Evolutionary conservation across 1,140 invertebrate species (phyloP).

Genomic region (Acromyrmex heyeri): DNA sequence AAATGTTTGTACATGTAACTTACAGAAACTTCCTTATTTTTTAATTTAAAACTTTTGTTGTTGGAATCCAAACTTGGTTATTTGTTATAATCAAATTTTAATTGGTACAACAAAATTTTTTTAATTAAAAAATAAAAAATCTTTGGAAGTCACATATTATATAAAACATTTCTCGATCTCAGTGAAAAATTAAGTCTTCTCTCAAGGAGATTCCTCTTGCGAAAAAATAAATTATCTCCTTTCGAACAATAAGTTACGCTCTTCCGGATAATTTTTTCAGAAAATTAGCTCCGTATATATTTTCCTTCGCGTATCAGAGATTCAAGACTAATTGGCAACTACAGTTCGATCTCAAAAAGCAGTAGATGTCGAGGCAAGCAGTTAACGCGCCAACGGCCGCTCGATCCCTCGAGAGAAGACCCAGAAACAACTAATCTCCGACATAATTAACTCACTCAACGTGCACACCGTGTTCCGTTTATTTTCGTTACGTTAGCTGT

Average conservation of each 20-base stretch:
- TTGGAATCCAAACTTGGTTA: too few species aligned
- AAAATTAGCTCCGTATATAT: not conserved
- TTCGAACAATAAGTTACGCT: not conserved
- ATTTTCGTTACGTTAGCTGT: slow-evolving; percentile 51
- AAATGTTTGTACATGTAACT: too few species aligned
- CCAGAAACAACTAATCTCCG: slow-evolving; percentile 56
- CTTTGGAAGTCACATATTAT: too few species aligned
- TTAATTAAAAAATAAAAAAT: too few species aligned
- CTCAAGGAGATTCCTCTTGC: not conserved
- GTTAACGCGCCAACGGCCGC: slow-evolving; percentile 23
- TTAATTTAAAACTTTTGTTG: too few species aligned
- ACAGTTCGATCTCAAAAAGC: slow-evolving; percentile 18
- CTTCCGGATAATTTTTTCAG: not conserved
- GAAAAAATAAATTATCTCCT: not conserved
- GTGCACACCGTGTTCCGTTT: slow-evolving; percentile 31
- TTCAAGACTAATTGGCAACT: slow-evolving; percentile 7
- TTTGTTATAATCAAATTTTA: too few species aligned
- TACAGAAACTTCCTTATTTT: too few species aligned
- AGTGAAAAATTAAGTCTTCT: not conserved
- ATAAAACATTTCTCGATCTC: too few species aligned
- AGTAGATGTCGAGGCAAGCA: slow-evolving; percentile 20
- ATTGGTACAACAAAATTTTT: too few species aligned
- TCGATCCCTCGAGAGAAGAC: slow-evolving; percentile 4
- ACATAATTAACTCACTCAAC: slow-evolving; percentile 55
- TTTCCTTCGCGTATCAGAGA: not conserved